phyloP scores from a whole-genome alignment of 2,797 vertebrate genomes.

The Brotula barbata region DNA sequence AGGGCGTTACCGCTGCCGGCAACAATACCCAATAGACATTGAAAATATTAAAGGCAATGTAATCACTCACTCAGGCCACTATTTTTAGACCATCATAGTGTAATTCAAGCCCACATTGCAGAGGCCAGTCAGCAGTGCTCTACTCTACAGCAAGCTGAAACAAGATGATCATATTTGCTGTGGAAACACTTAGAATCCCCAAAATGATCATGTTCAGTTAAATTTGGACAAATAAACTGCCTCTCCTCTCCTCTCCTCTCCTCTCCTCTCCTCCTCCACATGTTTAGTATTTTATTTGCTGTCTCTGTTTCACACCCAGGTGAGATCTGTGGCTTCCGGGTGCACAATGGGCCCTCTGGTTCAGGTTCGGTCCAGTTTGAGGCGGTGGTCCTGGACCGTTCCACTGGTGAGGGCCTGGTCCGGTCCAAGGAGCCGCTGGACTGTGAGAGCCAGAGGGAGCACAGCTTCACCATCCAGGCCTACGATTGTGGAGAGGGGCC shows the following conservation, averaged over 20 bases:
- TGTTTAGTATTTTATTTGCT: not conserved
- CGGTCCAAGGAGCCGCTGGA: slow-evolving; percentile 95
- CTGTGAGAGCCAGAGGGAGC: slow-evolving; percentile 95
- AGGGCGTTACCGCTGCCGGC: slow-evolving; percentile 20
- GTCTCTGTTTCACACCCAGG: slow-evolving; percentile 71
- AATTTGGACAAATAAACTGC: slow-evolving; percentile 54
- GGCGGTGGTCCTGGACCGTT: slow-evolving; percentile 95
- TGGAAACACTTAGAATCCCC: slow-evolving; percentile 36
- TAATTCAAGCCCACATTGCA: slow-evolving; percentile 64
- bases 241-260: not conserved
- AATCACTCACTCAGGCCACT: slow-evolving; percentile 59
- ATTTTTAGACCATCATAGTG: slow-evolving; percentile 71
- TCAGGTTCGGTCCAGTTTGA: slow-evolving; percentile 89
- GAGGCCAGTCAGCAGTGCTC: slow-evolving; percentile 48
- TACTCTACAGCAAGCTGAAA: slow-evolving; percentile 55
- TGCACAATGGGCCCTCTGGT: slow-evolving; percentile 89
- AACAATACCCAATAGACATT: slow-evolving; percentile 45
- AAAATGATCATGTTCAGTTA: slow-evolving; percentile 62
- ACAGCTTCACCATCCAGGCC: slow-evolving; percentile 98
- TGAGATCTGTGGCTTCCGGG: slow-evolving; percentile 96
- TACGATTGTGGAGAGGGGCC: slow-evolving; percentile 98
- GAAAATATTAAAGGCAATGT: slow-evolving; percentile 59
- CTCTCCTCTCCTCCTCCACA: not conserved
- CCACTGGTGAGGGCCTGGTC: slow-evolving; percentile 94
- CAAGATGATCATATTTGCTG: slow-evolving; percentile 56